Percentiles rank a stretch among this genome's conserved stretches.
Evolutionary conservation across 2,797 vertebrate species (phyloP).

Genomic region (Characodon lateralis): DNA sequence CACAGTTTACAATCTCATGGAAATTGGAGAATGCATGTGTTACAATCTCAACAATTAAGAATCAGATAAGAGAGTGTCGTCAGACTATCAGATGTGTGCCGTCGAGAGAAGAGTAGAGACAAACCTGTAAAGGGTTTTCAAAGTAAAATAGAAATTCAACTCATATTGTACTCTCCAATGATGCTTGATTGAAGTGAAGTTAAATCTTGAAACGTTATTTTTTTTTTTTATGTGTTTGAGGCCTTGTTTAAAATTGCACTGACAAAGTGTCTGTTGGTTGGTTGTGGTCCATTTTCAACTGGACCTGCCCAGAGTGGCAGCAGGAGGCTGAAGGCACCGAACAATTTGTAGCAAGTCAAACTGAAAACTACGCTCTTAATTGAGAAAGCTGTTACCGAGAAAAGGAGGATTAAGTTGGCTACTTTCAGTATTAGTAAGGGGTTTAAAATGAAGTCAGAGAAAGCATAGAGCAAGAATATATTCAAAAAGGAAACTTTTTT

Average conservation of each 20-base stretch:
- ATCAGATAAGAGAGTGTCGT: neutral
- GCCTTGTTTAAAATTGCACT: neutral
- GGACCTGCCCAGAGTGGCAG: neutral
- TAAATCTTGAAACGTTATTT: neutral
- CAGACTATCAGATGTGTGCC: neutral
- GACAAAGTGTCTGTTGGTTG: neutral
- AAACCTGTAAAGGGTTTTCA: neutral
- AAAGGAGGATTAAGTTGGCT: neutral
- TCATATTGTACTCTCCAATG: neutral
- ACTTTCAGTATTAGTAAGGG: neutral
- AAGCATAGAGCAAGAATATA: neutral
- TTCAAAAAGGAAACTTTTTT: neutral
- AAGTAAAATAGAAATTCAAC: neutral
- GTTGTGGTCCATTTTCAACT: neutral
- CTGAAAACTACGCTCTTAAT: neutral
- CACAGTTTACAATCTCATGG: neutral
- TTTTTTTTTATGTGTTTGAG: neutral
- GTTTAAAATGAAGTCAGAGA: neutral
- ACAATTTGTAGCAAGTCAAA: neutral
- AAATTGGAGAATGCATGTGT: neutral
- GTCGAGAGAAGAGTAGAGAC: no score
- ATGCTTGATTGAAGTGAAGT: neutral
- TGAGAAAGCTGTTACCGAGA: neutral
- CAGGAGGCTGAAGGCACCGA: neutral
- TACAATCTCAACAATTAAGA: neutral